Conservation (phyloP, 2,888 invertebrate species). For the Apamea epomidion region DNA sequence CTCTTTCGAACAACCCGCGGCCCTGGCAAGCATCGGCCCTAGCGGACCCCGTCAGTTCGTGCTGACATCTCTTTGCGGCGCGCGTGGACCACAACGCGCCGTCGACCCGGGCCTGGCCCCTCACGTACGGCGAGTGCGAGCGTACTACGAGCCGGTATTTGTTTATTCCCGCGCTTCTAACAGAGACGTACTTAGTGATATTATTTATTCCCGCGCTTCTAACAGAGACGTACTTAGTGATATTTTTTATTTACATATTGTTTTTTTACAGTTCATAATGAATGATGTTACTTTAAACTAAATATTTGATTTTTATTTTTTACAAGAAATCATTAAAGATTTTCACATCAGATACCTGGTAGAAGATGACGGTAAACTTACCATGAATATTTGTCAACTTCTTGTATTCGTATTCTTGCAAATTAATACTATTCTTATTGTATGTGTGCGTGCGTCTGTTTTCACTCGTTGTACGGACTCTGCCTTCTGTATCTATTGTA, state of each 20-base stretch:
- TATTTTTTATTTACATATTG: not conserved
- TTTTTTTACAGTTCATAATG: not conserved
- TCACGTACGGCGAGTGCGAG: not conserved
- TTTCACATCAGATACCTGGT: not conserved
- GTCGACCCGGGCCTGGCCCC: no score
- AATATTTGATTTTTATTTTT: not conserved
- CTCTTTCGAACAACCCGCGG: no score
- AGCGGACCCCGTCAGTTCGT: no score
- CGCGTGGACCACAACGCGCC: no score
- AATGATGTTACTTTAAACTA: not conserved
- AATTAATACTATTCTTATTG: not conserved
- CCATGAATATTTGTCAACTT: not conserved
- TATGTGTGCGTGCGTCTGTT: not conserved
- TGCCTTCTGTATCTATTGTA: constrained; percentile 15
- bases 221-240: not conserved
- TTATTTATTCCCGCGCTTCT: not conserved
- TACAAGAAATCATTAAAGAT: not conserved
- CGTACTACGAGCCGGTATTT: not conserved
- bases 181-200: not conserved
- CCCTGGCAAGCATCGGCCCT: no score
- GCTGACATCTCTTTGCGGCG: no score
- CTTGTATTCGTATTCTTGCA: not conserved
- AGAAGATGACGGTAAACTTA: no score
- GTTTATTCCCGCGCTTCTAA: not conserved
- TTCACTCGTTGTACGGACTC: not conserved